Base-by-base conservation (phyloP, 2,888 invertebrate genomes). In the Leptothorax acervorum region DNA sequence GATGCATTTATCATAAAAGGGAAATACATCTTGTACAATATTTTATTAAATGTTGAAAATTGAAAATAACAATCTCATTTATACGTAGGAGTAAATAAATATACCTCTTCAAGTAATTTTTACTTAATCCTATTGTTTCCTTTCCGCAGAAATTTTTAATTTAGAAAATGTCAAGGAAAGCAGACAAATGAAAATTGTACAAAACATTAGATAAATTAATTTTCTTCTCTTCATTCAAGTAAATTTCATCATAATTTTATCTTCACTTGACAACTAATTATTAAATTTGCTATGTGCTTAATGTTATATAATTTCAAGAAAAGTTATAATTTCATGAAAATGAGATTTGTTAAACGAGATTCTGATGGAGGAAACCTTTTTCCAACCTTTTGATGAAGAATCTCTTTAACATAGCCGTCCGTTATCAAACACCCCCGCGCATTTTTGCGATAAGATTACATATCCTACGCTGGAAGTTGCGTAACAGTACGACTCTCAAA, bases 371-470 rank as follows among this genome's bases (percentile, higher is more conserved):
- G 9, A 66, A 55, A 53, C 9, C 3, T 53, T 75, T 74, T 48
- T 35, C 15, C 48, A 23, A 31, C 2, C 15, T 15, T 75, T 48
- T 2, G 23, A 63, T 9, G n/a, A 62, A 1, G 3, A 23, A 75
- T 12, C 35, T 35, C 35, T 75, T 48, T 12, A 18, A 12, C 12
- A n/a, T 9, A 18, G 11, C 45, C 3, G 6, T 31, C 11, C 55
- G 4, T 45, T 53, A 45, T 73, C 73, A n/a, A 45, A 18, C 35
- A n/a, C 6, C 23, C 51, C 23, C 23, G 23, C 18, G 31, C 28
- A 28, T 55, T 65, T 18, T 28, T 55, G 12, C n/a, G 66, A 55
- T n/a, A 42, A 78, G 42, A 68, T 78, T 68, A 78, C 42, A 53
- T 53, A 53, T 53, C 8, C 1, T n/a, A 5, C 6, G 39, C 4